Evolutionary conservation across 2,797 vertebrate genomes (phyloP).

Genomic region (Poliocrania exsul): DNA sequence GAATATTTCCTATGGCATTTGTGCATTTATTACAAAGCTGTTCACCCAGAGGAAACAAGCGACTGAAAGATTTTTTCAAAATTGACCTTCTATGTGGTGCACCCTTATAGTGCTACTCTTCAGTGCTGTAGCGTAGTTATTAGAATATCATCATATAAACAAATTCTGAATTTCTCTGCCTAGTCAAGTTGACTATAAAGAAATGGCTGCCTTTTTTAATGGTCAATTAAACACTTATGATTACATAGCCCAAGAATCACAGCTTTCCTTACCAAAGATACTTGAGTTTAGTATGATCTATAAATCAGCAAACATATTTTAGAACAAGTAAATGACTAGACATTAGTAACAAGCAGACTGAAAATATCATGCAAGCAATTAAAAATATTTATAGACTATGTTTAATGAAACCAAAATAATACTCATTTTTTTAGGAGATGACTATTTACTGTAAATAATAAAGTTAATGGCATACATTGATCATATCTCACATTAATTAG

Average conservation of each 20-base stretch:
- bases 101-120: neutral
- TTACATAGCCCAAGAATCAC: neutral
- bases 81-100: neutral
- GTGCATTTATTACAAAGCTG: neutral
- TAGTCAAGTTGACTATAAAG: conserved; percentile 15
- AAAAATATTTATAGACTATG: conserved; percentile 70
- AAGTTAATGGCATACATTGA: conserved; percentile 62
- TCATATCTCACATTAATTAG: conserved; percentile 66
- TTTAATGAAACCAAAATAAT: conserved; percentile 66
- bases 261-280: neutral
- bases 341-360: conserved; percentile 54
- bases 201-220: conserved; percentile 53
- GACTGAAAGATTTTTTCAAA: neutral
- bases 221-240: conserved; percentile 51
- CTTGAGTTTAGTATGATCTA: conserved; percentile 12
- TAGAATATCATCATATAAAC: neutral
- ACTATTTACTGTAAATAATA: conserved; percentile 71
- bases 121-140: neutral
- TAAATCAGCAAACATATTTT: conserved; percentile 58
- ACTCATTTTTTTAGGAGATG: conserved; percentile 43
- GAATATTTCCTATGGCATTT: neutral
- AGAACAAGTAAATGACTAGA: conserved; percentile 49
- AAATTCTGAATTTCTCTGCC: neutral
- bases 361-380: conserved; percentile 68
- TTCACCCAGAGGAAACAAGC: neutral